Evolutionary conservation across 2,888 invertebrate species (phyloP).

Genomic region (Drosophila anomalata): DNA sequence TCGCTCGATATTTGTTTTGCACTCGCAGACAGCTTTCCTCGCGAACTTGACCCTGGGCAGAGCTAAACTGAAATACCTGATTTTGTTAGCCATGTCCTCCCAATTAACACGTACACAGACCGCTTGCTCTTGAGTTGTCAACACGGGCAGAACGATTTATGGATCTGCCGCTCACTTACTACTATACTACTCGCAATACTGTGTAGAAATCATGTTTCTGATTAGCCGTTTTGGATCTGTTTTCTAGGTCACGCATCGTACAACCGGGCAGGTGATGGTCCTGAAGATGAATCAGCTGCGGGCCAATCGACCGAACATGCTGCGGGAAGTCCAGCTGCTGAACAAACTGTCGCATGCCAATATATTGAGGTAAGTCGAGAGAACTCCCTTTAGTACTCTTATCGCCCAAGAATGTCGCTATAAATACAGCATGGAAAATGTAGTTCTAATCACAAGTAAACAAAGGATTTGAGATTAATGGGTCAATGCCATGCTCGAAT

Average conservation of each 20-base stretch:
- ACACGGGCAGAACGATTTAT: constrained; percentile 40
- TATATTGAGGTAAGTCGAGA: constrained; percentile 90
- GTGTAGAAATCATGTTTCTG: constrained; percentile 33
- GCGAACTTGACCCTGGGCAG: constrained; percentile 47
- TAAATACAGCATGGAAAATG: constrained; percentile 8
- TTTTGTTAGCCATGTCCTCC: constrained; percentile 41
- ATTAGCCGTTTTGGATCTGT: constrained; percentile 28
- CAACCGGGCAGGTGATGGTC: constrained; percentile 97
- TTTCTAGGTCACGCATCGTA: constrained; percentile 95
- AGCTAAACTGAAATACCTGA: constrained; percentile 11
- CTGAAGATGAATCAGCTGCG: constrained; percentile 97
- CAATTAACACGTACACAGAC: constrained; percentile 22
- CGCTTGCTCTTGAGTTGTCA: constrained; percentile 41
- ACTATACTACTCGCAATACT: constrained; percentile 5
- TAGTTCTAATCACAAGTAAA: constrained; percentile 13
- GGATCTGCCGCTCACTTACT: constrained; percentile 31
- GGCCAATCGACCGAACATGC: constrained; percentile 97
- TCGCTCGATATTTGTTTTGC: constrained; percentile 31
- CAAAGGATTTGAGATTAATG: constrained; percentile 22
- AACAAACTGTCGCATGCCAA: constrained; percentile 97
- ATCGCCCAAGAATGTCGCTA: constrained; percentile 4
- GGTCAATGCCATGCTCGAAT: constrained; percentile 36
- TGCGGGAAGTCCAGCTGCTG: constrained; percentile 98
- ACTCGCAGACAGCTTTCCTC: constrained; percentile 38
- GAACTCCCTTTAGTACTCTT: neutral